Percentiles rank a stretch among this genome's conserved stretches.
Evolutionary conservation across 2,888 invertebrate genomes (phyloP).

Genomic region (Tenthredo scrophulariae): DNA sequence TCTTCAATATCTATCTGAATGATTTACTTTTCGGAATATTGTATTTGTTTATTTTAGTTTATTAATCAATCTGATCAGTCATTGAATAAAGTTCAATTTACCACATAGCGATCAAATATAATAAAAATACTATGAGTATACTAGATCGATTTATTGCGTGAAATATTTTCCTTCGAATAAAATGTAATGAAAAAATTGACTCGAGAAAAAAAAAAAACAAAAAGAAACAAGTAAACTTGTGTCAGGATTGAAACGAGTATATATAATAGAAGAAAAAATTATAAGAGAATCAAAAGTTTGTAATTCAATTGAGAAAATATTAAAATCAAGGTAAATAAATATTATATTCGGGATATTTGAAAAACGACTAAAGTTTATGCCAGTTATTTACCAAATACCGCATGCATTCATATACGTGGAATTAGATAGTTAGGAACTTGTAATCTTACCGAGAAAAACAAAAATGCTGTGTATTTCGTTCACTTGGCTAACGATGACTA

Average conservation of each 20-base stretch:
- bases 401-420: conserved; percentile 4
- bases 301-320: background rate
- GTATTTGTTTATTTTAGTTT: background rate
- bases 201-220: background rate
- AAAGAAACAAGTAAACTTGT: background rate
- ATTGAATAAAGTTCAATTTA: background rate
- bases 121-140: background rate
- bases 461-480: background rate
- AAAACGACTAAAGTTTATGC: background rate
- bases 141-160: background rate
- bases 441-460: background rate
- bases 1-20: background rate
- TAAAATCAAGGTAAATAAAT: background rate
- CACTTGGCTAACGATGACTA: background rate
- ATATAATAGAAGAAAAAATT: background rate
- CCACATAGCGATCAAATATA: background rate
- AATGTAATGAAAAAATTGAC: background rate
- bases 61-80: background rate
- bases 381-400: background rate
- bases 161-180: background rate
- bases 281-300: background rate
- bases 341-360: background rate
- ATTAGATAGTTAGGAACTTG: conserved; percentile 4
- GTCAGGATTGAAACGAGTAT: no score
- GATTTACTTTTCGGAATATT: background rate